Percentiles rank a stretch among this genome's conserved stretches.
These are phyloP conservation scores for Zaprionus bogoriensis DNA, from an alignment of 2,888 invertebrate species.

Conservation along the genomic window DNA sequence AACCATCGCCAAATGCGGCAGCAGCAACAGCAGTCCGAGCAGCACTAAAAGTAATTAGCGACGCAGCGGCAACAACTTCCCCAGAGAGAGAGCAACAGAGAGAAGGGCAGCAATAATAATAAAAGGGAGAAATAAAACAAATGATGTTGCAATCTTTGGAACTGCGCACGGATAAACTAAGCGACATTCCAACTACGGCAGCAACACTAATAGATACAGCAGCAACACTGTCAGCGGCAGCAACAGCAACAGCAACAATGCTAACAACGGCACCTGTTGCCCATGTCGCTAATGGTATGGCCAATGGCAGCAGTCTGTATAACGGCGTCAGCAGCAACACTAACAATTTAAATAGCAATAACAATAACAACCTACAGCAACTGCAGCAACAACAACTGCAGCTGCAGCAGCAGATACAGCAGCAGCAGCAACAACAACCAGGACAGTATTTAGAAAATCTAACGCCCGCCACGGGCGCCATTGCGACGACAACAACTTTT, in stretches of 20 bases:
- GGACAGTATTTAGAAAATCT: conserved; percentile 70
- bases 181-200: conserved; percentile 65
- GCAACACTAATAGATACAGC: conserved; percentile 29
- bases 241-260: conserved; percentile 60
- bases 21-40: conserved; percentile 27
- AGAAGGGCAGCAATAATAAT: conserved; percentile 38
- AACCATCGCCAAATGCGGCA: conserved; percentile 61
- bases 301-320: conserved; percentile 56
- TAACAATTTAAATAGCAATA: conserved; percentile 78
- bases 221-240: conserved; percentile 31
- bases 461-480: conserved; percentile 62
- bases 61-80: conserved; percentile 19
- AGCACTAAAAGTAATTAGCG: conserved; percentile 73
- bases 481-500: conserved; percentile 66
- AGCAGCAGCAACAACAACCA: conserved; percentile 40
- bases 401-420: conserved; percentile 37
- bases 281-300: conserved; percentile 65
- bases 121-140: conserved; percentile 60
- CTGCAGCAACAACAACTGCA: conserved; percentile 44
- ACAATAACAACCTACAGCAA: conserved; percentile 58
- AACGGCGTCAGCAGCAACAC: conserved; percentile 58
- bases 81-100: conserved; percentile 4
- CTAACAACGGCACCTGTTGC: conserved; percentile 77
- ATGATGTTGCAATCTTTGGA: conserved; percentile 82
- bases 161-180: conserved; percentile 80